phyloP scores from a whole-genome alignment of 2,888 invertebrate genomes.

The Acrocera orbiculus region DNA sequence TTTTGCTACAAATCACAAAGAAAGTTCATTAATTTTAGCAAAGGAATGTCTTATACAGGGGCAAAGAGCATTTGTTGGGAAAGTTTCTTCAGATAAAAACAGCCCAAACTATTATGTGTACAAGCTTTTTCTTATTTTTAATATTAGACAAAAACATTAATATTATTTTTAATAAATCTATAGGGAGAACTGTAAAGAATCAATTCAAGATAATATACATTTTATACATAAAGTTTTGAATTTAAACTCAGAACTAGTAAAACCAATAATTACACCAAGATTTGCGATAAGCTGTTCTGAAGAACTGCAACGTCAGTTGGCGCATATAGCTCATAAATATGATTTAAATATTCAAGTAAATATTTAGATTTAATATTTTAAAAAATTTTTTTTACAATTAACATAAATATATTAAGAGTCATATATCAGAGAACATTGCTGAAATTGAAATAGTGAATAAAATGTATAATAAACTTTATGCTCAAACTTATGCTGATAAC shows the following conservation, averaged over 20 bases:
- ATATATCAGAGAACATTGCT: constrained; percentile 61
- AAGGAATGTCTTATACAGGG: constrained; percentile 44
- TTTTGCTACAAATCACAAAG: constrained; percentile 60
- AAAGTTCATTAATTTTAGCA: constrained; percentile 53
- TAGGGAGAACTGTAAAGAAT: constrained; percentile 45
- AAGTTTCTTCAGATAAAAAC: constrained; percentile 39
- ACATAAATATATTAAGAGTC: constrained; percentile 43
- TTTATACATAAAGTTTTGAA: constrained; percentile 43
- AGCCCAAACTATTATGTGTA: constrained; percentile 28
- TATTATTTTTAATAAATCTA: constrained; percentile 22
- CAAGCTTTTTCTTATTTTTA: too few species aligned
- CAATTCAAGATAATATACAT: constrained; percentile 40
- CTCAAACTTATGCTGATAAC: constrained; percentile 57
- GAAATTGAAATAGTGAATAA: constrained; percentile 51
- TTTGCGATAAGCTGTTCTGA: constrained; percentile 67
- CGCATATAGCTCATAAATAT: constrained; percentile 44
- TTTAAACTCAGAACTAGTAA: constrained; percentile 41
- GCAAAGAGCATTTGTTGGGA: constrained; percentile 74
- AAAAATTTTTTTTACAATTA: constrained; percentile 2
- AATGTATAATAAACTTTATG: constrained; percentile 43
- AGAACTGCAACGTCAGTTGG: constrained; percentile 49
- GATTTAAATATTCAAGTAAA: constrained; percentile 60
- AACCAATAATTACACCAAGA: constrained; percentile 67
- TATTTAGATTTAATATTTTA: neutral
- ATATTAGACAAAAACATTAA: neutral